phyloP scores from a whole-genome alignment of 2,888 invertebrate genomes.

The Ornithoptera priamus region DNA sequence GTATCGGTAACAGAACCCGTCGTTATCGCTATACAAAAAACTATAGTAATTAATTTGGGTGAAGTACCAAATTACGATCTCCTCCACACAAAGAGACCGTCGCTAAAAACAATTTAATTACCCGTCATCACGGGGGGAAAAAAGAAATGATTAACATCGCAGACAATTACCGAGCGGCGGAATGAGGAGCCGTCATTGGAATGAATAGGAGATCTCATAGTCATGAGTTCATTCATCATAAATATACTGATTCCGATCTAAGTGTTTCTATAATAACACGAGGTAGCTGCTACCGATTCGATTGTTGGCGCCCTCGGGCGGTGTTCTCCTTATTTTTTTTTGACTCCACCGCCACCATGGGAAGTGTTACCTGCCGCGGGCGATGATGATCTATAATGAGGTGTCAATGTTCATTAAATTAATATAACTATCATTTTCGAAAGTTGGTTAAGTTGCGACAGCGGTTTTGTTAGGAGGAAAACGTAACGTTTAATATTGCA shows the following conservation, averaged over 20 bases:
- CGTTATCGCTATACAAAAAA: no score
- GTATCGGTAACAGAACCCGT: no score
- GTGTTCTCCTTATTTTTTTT: constrained; percentile 35
- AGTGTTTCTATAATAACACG: constrained; percentile 40
- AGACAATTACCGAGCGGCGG: constrained; percentile 45
- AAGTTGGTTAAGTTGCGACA: not conserved
- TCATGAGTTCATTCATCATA: constrained; percentile 39
- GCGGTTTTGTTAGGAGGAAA: not conserved
- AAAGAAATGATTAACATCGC: constrained; percentile 54
- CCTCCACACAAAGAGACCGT: constrained; percentile 27
- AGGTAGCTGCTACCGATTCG: constrained; percentile 58
- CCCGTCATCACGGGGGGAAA: constrained; percentile 39
- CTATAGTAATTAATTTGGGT: no score
- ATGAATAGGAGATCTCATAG: constrained; percentile 15
- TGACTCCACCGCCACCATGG: constrained; percentile 31
- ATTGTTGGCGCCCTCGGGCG: constrained; percentile 56
- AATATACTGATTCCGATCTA: constrained; percentile 41
- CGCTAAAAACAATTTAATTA: constrained; percentile 50
- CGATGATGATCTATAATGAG: constrained; percentile 38
- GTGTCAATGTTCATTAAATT: constrained; percentile 33
- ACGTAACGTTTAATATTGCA: not conserved
- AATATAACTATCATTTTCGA: constrained; percentile 12
- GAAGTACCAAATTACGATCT: constrained; percentile 4
- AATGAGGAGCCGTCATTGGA: constrained; percentile 32
- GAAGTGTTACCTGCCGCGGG: constrained; percentile 34